Conservation (phyloP, 37 sponge, comb jelly and placozoan genomes). For the Spongilla lacustris region DNA sequence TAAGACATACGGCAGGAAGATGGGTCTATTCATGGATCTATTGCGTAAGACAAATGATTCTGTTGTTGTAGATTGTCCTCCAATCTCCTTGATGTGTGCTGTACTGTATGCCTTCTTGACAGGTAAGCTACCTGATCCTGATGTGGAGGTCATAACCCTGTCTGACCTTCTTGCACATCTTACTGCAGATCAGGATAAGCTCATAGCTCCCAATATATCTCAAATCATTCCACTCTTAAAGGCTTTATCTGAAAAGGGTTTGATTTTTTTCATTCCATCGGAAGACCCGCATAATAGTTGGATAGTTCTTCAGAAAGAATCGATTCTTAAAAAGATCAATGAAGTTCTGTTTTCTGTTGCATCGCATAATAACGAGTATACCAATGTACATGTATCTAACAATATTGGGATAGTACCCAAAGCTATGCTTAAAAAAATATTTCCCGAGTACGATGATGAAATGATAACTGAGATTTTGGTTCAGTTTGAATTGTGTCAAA, state of each 20-base stretch:
- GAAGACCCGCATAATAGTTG: not conserved
- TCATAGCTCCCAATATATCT: not conserved
- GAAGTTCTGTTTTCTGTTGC: not conserved
- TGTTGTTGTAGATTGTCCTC: not conserved
- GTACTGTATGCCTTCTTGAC: conserved; percentile 15
- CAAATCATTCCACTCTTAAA: not conserved
- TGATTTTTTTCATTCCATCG: conserved; percentile 3
- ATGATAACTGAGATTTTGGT: not conserved
- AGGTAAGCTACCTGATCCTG: not conserved
- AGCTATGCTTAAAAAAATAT: not conserved
- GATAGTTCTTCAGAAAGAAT: conserved; percentile 4
- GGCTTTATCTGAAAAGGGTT: conserved; percentile 10
- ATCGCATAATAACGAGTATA: not conserved
- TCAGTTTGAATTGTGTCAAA: conserved; percentile 21
- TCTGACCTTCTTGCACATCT: not conserved
- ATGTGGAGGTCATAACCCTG: not conserved
- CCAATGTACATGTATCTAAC: not conserved
- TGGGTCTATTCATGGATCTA: not conserved
- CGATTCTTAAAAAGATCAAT: not conserved
- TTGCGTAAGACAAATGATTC: not conserved
- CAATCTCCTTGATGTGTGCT: not conserved
- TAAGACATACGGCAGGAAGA: not conserved
- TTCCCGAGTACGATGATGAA: not conserved
- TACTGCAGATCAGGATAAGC: not conserved
- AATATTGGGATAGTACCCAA: conserved; percentile 2